Percentiles rank a stretch among this genome's conserved stretches.
Conservation (phyloP, 2,113 vertebrate species). For the Damaliscus lunatus region DNA sequence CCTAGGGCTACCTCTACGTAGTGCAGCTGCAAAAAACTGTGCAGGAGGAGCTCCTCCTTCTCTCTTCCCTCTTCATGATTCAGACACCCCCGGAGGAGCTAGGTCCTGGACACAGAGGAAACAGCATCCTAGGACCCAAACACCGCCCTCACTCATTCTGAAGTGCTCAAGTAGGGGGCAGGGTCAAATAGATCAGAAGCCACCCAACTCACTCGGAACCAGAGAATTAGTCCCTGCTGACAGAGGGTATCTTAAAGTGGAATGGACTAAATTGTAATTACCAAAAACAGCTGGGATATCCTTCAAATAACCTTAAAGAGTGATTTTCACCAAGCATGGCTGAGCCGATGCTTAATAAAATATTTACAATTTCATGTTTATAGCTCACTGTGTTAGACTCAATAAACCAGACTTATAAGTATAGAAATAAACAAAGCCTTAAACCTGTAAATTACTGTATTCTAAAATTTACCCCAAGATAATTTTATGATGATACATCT, state of each 20-base stretch:
- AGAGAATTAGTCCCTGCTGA: neutral
- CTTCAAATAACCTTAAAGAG: neutral
- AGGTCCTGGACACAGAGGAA: neutral
- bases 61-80: neutral
- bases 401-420: neutral
- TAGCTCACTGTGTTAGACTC: neutral
- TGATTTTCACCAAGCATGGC: neutral
- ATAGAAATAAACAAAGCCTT: neutral
- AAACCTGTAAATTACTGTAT: neutral
- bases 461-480: neutral
- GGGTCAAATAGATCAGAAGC: neutral
- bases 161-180: neutral
- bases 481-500: neutral
- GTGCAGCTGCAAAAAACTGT: neutral
- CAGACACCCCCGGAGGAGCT: neutral
- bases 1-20: neutral
- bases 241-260: neutral
- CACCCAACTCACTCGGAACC: neutral
- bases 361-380: neutral
- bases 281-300: neutral
- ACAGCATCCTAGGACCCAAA: fast-evolving
- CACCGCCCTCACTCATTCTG: neutral
- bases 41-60: neutral
- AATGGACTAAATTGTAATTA: neutral
- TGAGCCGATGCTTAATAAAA: neutral